Percentiles rank a stretch among this genome's conserved stretches.
These are phyloP conservation scores for Phyllotreta cruciferae DNA, from an alignment of 2,888 invertebrate species.

Conservation along the genomic window DNA sequence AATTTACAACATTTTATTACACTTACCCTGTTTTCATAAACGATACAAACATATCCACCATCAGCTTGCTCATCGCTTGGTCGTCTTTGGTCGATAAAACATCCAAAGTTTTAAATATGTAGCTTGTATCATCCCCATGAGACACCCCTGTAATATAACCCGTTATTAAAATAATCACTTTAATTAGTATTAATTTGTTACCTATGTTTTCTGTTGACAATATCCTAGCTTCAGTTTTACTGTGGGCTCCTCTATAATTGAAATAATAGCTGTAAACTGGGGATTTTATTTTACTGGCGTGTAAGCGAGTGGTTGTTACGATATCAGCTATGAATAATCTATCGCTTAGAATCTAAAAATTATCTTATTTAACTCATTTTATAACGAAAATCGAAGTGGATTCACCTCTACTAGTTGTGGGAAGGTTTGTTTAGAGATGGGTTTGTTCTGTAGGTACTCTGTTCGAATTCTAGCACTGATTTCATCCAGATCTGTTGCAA, in stretches of 20 bases:
- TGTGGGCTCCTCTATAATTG: slow-evolving; percentile 66
- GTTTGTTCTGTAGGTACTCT: slow-evolving; percentile 53
- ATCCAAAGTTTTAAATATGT: slow-evolving; percentile 61
- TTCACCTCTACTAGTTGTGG: slow-evolving; percentile 41
- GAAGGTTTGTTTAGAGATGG: slow-evolving; percentile 50
- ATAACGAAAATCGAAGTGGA: slow-evolving; percentile 11
- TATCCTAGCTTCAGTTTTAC: slow-evolving; percentile 66
- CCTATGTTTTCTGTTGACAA: slow-evolving; percentile 65
- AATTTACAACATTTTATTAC: neutral
- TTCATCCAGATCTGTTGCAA: slow-evolving; percentile 43
- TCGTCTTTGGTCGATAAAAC: slow-evolving; percentile 60
- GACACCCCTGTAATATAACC: slow-evolving; percentile 63
- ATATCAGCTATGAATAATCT: slow-evolving; percentile 69
- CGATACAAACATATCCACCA: slow-evolving; percentile 61
- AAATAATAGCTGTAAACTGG: slow-evolving; percentile 74
- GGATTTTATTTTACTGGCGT: slow-evolving; percentile 64
- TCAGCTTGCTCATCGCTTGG: slow-evolving; percentile 61
- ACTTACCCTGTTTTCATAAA: slow-evolving; percentile 69
- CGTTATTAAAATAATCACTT: neutral
- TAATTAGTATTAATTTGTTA: slow-evolving; percentile 44
- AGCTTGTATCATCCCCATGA: slow-evolving; percentile 69
- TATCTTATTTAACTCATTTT: neutral
- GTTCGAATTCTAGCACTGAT: slow-evolving; percentile 53
- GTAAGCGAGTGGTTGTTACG: slow-evolving; percentile 67
- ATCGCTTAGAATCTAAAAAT: slow-evolving; percentile 65